Conservation (phyloP, 1,140 invertebrate species). For the Palaemon carinicauda region DNA sequence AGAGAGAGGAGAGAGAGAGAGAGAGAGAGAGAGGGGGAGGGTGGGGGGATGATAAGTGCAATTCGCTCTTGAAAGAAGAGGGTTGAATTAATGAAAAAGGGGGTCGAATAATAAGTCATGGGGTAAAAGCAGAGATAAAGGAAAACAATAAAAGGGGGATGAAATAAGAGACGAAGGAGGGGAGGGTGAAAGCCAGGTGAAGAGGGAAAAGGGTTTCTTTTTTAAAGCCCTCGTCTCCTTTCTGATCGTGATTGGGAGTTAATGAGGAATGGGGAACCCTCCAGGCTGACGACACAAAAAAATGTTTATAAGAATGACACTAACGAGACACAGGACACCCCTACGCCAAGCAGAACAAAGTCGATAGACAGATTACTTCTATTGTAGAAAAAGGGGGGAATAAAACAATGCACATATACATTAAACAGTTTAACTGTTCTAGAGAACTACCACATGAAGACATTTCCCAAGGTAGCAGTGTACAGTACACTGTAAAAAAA, state of each 20-base stretch:
- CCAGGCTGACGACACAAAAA: background rate
- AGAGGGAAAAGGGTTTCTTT: background rate
- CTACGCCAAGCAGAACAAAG: too few species aligned
- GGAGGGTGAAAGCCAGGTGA: background rate
- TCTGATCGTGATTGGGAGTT: background rate
- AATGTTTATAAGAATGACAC: too few species aligned
- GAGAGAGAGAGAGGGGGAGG: background rate
- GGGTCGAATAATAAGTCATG: background rate
- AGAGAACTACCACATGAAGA: too few species aligned
- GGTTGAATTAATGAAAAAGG: background rate
- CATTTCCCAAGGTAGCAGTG: too few species aligned
- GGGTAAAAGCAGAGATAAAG: background rate
- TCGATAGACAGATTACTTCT: too few species aligned
- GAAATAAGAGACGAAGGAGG: background rate
- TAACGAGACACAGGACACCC: too few species aligned
- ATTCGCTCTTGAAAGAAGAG: background rate
- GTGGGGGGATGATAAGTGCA: background rate
- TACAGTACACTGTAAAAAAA: too few species aligned
- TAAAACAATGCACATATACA: too few species aligned
- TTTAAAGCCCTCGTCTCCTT: background rate
- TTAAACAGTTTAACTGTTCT: too few species aligned
- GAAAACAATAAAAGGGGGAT: background rate
- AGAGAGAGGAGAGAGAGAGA: background rate
- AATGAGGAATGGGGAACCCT: background rate
- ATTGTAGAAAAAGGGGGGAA: too few species aligned